Percentiles rank a stretch among this genome's conserved stretches.
Conservation (phyloP, 2,113 vertebrate species). For the Ciconia maguari region DNA sequence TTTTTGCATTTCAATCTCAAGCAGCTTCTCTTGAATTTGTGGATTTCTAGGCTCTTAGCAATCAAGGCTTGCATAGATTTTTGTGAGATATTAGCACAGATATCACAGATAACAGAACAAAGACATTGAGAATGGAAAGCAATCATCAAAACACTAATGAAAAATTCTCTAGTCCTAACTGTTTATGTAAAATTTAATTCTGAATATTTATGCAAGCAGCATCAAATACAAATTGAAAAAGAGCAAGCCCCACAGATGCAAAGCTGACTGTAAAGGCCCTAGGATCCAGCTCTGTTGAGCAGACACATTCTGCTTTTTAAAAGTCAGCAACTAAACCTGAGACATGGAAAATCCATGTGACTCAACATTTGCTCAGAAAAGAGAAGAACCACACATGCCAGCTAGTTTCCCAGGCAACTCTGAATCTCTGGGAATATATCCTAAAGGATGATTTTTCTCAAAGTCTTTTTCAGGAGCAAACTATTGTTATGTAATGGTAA, state of each 20-base stretch:
- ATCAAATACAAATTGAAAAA: background rate
- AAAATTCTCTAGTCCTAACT: background rate
- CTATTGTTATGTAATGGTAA: background rate
- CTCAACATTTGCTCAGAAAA: conserved; percentile 27
- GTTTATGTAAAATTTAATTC: background rate
- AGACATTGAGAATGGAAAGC: background rate
- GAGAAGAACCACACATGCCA: conserved; percentile 6
- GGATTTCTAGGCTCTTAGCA: background rate
- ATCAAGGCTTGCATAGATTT: background rate
- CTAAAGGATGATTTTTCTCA: background rate
- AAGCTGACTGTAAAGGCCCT: background rate
- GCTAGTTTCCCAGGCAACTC: conserved; percentile 38
- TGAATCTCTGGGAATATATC: conserved; percentile 9
- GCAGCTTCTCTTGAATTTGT: background rate
- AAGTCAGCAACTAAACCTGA: conserved; percentile 1
- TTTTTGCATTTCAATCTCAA: background rate
- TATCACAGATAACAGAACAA: background rate
- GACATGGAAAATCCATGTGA: conserved; percentile 34
- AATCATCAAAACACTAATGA: background rate
- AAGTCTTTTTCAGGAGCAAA: background rate
- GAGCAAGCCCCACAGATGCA: background rate
- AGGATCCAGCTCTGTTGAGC: background rate
- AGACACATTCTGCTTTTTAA: background rate
- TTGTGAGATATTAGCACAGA: background rate
- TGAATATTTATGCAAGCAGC: background rate